Base-by-base conservation (phyloP, 2,113 vertebrate genomes). In the Gallinago undulata region DNA sequence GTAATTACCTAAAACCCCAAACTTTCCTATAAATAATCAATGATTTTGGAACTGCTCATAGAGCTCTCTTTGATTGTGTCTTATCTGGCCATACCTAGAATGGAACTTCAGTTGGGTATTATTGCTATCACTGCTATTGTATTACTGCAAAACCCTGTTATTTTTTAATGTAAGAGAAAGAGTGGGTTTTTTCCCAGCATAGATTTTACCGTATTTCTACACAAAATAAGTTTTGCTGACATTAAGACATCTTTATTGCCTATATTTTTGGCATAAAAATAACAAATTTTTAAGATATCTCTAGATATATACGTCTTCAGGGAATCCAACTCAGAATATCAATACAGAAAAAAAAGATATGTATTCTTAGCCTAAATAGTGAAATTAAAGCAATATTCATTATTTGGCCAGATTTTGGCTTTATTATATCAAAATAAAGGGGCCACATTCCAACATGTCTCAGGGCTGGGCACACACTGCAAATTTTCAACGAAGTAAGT, bases 101-200 rank as follows among this genome's bases (percentile, higher is more conserved):
- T 35, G 7, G 55, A 21, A 84, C 39, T 77, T 80, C 17, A 81
- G 25, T 43, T 57, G 19, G 21, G 56, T 91, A 35, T 45, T 56
- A 81, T 1, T 45, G 21, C n/a, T 57, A 69, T 70, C 48, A 68
- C 0, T 68, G 11, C 59, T 75, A 16, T 7, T 43, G 5, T 19
- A 67, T 28, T 69, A 84, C 41, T 51, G 25, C 31, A 96, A 87
- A 89, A 27, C 4, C 2, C 8, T 77, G 39, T 67, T 53, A 16
- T 56, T 33, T 86, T 80, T 84, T 50, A 69, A n/a, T 37, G 22
- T 27, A 78, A 67, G 11, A 19, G 62, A 86, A 50, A 70, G 25
- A 35, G 7, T 5, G 11, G 10, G 0, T 0, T 25, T 68, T 79
- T 88, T 47, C 0, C 23, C 57, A 83, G 15, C 21, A 41, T 0